A percentile compares a stretch with the other conserved stretches of the same genome.
phyloP scores from a whole-genome alignment of 2,113 vertebrate genomes.

The Nothocercus julius region DNA sequence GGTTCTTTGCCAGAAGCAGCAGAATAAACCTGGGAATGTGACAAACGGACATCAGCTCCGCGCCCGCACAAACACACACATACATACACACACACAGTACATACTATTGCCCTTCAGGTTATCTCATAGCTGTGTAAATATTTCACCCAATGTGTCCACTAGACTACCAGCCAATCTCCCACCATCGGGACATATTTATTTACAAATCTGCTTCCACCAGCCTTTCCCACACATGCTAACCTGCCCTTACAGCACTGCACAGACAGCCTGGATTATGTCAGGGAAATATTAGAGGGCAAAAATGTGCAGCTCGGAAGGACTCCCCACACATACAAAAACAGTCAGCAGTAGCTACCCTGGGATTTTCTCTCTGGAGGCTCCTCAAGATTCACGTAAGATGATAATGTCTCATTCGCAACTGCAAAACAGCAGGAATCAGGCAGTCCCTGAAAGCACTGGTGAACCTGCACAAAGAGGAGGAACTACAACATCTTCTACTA shows the following conservation, averaged over 20 bases:
- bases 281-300: neutral
- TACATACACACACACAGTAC: conserved; percentile 37
- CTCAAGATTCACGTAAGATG: neutral
- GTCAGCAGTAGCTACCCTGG: neutral
- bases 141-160: conserved; percentile 60
- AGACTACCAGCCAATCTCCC: conserved; percentile 54
- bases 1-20: conserved; percentile 64
- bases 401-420: neutral
- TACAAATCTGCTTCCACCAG: conserved; percentile 44
- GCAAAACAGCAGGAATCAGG: neutral
- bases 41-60: conserved; percentile 59
- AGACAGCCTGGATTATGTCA: neutral
- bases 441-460: neutral
- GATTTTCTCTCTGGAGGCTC: neutral
- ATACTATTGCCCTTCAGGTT: conserved; percentile 57
- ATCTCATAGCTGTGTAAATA: conserved; percentile 66
- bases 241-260: conserved; percentile 4
- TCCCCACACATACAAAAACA: neutral
- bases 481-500: neutral
- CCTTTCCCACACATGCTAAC: conserved; percentile 58
- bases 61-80: neutral
- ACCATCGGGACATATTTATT: conserved; percentile 26
- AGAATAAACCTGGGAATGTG: conserved; percentile 67
- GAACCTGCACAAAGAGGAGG: neutral
- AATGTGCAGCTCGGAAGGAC: neutral